Percentiles rank a stretch among this genome's conserved stretches.
phyloP scores from a whole-genome alignment of 2,113 vertebrate genomes.

The Alligator mississippiensis region DNA sequence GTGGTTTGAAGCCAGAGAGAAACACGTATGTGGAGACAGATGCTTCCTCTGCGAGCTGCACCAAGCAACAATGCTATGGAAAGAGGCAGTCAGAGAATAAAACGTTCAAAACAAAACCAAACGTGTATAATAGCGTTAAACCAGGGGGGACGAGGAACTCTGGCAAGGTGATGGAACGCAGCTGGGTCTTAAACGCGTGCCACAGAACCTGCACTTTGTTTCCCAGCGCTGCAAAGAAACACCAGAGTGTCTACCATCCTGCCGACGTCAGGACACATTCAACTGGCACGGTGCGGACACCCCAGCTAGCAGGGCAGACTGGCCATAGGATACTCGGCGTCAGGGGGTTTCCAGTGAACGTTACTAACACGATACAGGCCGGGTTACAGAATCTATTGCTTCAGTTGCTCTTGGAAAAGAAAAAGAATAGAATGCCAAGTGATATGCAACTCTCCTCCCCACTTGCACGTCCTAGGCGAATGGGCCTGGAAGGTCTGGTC shows the following conservation, averaged over 20 bases:
- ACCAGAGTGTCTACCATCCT: conserved; percentile 49
- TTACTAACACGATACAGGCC: conserved; percentile 64
- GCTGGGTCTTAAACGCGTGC: conserved; percentile 53
- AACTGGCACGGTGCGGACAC: conserved; percentile 1
- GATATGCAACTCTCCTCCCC: conserved; percentile 59
- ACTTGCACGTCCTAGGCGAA: conserved; percentile 44
- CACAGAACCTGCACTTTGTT: conserved; percentile 73
- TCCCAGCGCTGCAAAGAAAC: conserved; percentile 52
- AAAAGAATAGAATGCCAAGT: conserved; percentile 29
- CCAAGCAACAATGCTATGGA: not conserved
- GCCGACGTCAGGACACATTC: conserved; percentile 32
- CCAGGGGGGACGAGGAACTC: conserved; percentile 59
- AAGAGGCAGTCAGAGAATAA: conserved; percentile 4
- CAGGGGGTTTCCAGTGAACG: conserved; percentile 70
- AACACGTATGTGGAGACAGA: not conserved
- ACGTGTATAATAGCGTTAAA: conserved; percentile 54
- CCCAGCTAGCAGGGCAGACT: conserved; percentile 3
- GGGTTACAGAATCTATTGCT: conserved; percentile 71
- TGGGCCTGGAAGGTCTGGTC: conserved; percentile 33
- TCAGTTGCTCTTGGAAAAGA: conserved; percentile 56
- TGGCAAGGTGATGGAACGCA: conserved; percentile 49
- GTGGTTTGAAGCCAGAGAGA: not conserved
- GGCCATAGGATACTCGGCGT: conserved; percentile 47
- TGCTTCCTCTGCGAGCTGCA: not conserved
- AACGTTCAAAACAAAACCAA: conserved; percentile 50